A percentile compares a stretch with the other conserved stretches of the same genome.
These are phyloP conservation scores for Cephalopachus bancanus DNA, from an alignment of 2,797 vertebrate genomes.

Conservation along the genomic window DNA sequence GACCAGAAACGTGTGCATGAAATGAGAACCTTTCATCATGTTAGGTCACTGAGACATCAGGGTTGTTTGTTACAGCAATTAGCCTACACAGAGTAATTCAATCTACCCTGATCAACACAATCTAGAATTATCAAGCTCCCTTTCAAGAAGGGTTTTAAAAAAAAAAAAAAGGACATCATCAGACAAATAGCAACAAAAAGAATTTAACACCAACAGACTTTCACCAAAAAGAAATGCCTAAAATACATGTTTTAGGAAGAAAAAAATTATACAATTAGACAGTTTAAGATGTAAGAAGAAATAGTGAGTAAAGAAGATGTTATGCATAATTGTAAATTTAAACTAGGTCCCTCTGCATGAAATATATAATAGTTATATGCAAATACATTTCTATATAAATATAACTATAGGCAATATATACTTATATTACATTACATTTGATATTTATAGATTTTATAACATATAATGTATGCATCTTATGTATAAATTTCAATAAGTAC, in stretches of 20 bases:
- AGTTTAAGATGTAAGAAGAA: background rate
- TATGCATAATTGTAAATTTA: background rate
- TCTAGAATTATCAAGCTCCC: background rate
- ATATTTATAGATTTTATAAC: background rate
- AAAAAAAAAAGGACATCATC: conserved; percentile 10
- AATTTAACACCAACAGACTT: background rate
- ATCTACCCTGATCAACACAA: background rate
- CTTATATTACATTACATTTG: background rate
- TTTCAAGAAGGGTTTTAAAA: background rate
- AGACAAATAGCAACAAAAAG: background rate
- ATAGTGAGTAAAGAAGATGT: background rate
- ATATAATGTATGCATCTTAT: background rate
- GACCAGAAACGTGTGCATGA: background rate
- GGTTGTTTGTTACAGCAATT: background rate
- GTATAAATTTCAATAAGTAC: background rate
- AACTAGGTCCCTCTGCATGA: background rate
- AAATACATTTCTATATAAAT: background rate
- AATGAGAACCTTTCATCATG: background rate
- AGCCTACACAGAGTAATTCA: background rate
- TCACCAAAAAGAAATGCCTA: conserved; percentile 6
- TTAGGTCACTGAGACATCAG: background rate
- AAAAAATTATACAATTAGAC: background rate
- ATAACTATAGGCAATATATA: background rate
- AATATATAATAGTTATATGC: background rate
- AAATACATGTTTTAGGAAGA: conserved; percentile 33